Base-by-base conservation (phyloP, 2,888 invertebrate species). In the Pammene aurita region DNA sequence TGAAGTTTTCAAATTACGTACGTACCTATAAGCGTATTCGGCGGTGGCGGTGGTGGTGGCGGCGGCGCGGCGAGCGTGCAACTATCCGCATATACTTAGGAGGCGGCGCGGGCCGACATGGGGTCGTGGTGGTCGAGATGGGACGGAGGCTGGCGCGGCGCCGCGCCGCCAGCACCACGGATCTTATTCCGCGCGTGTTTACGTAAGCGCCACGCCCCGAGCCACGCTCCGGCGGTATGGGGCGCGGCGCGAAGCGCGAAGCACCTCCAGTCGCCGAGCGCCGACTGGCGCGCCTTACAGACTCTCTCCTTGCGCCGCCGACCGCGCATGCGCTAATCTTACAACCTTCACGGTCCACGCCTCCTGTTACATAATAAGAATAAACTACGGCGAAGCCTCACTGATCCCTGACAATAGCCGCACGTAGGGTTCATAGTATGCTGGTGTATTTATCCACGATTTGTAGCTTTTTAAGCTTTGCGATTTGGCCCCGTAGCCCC, bases 131-230 rank as follows among this genome's bases (percentile, higher is more conserved):
- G 44, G 67, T 44, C 41, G 55, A 26, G 84, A 84, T 82, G 76
- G 90, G 91, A 91, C 90, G 91, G 90, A 89, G 84, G 85, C 84
- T 87, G 86, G 84, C 83, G 86, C 86, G 87, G 89, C 85, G 76
- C 85, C 87, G 87, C 87, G 87, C 87, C 88, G 86, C 88, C 86
- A 80, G 84, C 79, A 80, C 80, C 83, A 79, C 81, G 81, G 81
- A 78, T 80, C 79, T 77, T 78, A 79, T 74, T 81, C 80, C 86
- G 86, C 89, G 89, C 91, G 89, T 92, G 92, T 92, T 92, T 91
- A 92, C 90, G 91, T 92, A 92, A 92, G 91, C 92, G 92, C 92
- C 92, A 92, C 92, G 92, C 92, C 92, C 92, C 92, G 91, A 89
- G 92, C 91, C 92, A 89, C 90, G 88, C 89, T 89, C 79, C 82